These are phyloP conservation scores for Philopedon plagiatum DNA, from an alignment of 2,888 invertebrate species.

Conservation along the genomic window DNA sequence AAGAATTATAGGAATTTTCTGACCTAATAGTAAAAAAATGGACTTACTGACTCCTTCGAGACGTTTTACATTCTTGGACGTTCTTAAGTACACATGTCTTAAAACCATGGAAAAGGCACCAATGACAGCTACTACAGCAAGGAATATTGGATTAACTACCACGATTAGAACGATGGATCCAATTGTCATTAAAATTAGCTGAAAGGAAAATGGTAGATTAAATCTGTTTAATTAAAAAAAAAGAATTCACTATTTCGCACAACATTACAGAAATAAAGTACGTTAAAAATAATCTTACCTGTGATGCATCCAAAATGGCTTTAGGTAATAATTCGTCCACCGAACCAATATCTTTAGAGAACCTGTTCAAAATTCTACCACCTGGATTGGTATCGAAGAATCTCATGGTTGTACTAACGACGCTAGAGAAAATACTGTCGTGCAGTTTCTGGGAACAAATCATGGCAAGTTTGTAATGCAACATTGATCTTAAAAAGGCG, in stretches of 20 bases:
- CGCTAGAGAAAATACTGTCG: slow-evolving; percentile 77
- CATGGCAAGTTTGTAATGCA: slow-evolving; percentile 77
- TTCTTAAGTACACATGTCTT: slow-evolving; percentile 76
- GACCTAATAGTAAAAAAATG: too few relatives aligned
- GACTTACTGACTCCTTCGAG: slow-evolving; percentile 78
- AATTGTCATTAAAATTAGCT: slow-evolving; percentile 69
- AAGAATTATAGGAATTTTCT: too few relatives aligned
- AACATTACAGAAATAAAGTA: neutral
- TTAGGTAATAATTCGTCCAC: slow-evolving; percentile 83
- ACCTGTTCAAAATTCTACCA: slow-evolving; percentile 84
- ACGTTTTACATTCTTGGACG: slow-evolving; percentile 80
- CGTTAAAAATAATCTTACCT: slow-evolving; percentile 64
- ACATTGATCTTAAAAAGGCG: slow-evolving; percentile 74
- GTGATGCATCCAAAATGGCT: slow-evolving; percentile 75
- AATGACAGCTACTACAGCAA: slow-evolving; percentile 71
- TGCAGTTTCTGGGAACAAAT: slow-evolving; percentile 79
- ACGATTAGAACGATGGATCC: slow-evolving; percentile 73
- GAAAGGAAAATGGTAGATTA: neutral
- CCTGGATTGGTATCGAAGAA: slow-evolving; percentile 91
- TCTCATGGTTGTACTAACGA: slow-evolving; percentile 72
- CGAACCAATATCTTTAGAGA: slow-evolving; percentile 87
- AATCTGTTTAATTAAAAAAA: neutral
- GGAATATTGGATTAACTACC: slow-evolving; percentile 70
- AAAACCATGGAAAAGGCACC: slow-evolving; percentile 75
- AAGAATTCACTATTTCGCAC: too few relatives aligned